These are phyloP conservation scores for Lordiphosa andalusiaca DNA, from an alignment of 2,888 invertebrate genomes.

Conservation along the genomic window DNA sequence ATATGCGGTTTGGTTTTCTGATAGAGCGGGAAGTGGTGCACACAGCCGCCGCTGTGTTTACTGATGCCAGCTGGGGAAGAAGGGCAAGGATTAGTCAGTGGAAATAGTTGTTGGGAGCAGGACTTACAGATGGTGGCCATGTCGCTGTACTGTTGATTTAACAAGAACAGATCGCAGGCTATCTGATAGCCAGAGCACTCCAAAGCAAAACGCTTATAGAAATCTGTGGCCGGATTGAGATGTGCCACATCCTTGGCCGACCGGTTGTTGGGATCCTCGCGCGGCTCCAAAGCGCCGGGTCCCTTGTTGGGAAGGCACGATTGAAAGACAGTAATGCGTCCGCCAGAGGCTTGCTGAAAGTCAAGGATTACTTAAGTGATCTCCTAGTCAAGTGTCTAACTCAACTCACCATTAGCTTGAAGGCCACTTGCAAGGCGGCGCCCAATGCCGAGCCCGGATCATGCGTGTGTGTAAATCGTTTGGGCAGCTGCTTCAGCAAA, in stretches of 20 bases:
- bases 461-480: slow-evolving; percentile 84
- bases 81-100: not conserved
- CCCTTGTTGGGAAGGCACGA: slow-evolving; percentile 92
- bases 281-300: slow-evolving; percentile 90
- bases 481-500: slow-evolving; percentile 89
- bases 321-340: slow-evolving; percentile 96
- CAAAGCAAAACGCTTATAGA: slow-evolving; percentile 96
- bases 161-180: slow-evolving; percentile 95
- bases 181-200: slow-evolving; percentile 98
- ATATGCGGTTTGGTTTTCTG: slow-evolving; percentile 86
- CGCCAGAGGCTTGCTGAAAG: slow-evolving; percentile 91
- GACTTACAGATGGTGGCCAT: slow-evolving; percentile 93
- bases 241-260: slow-evolving; percentile 91
- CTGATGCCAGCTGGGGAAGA: slow-evolving; percentile 88
- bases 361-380: not conserved
- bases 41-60: slow-evolving; percentile 96
- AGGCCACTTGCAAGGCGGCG: slow-evolving; percentile 94
- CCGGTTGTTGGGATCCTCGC: slow-evolving; percentile 93
- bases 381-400: fast-evolving
- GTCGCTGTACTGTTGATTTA: slow-evolving; percentile 96
- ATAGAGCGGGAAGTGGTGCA: slow-evolving; percentile 95
- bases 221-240: slow-evolving; percentile 97
- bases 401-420: slow-evolving; percentile 89
- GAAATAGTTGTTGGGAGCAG: not conserved
- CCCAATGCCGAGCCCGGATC: slow-evolving; percentile 93